Evolutionary conservation across 2,888 invertebrate genomes (phyloP), one percentile per base, ranked within the genome.

Genomic region (Apeira syringaria): DNA sequence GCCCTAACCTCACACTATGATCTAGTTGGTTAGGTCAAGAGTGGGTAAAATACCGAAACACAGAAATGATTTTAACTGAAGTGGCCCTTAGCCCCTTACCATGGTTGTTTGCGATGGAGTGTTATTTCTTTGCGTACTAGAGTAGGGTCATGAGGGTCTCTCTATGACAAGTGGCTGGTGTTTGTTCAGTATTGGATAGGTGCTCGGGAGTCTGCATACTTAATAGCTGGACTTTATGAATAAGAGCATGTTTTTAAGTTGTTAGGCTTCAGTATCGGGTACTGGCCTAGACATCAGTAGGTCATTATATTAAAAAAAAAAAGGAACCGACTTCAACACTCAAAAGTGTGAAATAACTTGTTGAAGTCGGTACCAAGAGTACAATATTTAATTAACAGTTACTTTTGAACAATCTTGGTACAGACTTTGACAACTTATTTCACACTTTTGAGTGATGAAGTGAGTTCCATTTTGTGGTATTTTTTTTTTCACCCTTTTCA

Each of bases 31-130:
- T 38, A 34, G 30, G 44, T 45, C 27, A 40, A 25, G 40, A 48
- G 47, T 49, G 40, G 46, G 45, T 49, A 50, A 55, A 55, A 53
- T 35, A 51, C 36, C 51, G 44, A 61, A 67, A 87, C 86, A 85
- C 74, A 65, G 72, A 74, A 86, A 83, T 77, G 75, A 80, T 87
- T 87, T 87, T 86, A 86, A 76, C 65, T 68, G 62, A 59, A 80
- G 81, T 63, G 76, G 55, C 64, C 62, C 69, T 67, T 54, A 45
- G 43, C 50, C 64, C 60, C 71, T 66, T 55, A 52, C 44, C 52
- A 56, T 47, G 17, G 56, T 58, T 75, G 74, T 78, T 78, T 74
- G 66, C 60, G 39, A 53, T 52, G 33, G 63, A 71, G 72, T 78
- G 79, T 78, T 74, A 57, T 72, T 65, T 49, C 48, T 50, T 53